Percentiles rank a stretch among this genome's conserved stretches.
phyloP scores from a whole-genome alignment of 2,113 vertebrate species.

The Smithornis capensis region DNA sequence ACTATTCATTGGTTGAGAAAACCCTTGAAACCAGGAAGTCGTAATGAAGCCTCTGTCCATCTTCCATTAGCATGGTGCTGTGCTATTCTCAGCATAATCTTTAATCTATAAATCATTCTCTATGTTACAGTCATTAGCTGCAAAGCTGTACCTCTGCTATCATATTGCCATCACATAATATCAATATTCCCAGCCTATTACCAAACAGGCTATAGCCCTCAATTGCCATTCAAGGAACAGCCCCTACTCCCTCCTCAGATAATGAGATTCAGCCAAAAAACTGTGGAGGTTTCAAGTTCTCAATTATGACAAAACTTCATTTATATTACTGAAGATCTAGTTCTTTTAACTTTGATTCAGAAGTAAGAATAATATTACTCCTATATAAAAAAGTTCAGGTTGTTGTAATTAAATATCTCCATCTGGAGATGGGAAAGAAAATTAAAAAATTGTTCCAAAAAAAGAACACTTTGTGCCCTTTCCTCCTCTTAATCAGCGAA shows the following conservation, averaged over 20 bases:
- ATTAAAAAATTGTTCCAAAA: neutral
- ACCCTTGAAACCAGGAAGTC: neutral
- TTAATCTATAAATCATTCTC: neutral
- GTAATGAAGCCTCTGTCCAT: neutral
- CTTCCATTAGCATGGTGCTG: fast-evolving
- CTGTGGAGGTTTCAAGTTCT: neutral
- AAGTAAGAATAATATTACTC: neutral
- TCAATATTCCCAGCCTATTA: neutral
- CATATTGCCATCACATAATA: neutral
- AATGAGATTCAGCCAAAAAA: neutral
- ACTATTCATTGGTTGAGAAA: neutral
- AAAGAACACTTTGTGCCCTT: neutral
- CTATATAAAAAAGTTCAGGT: neutral
- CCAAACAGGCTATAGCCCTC: neutral
- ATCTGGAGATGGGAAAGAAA: neutral
- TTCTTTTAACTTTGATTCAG: neutral
- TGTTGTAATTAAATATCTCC: neutral
- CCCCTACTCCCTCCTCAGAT: neutral
- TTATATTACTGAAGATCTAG: neutral
- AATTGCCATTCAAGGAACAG: neutral
- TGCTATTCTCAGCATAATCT: neutral
- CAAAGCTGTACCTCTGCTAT: neutral
- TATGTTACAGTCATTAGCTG: neutral
- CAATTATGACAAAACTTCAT: neutral
- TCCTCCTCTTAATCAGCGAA: neutral